A percentile compares a stretch with the other conserved stretches of the same genome.
Evolutionary conservation across 2,888 invertebrate species (phyloP).

Genomic region (Pseudoips prasinana): DNA sequence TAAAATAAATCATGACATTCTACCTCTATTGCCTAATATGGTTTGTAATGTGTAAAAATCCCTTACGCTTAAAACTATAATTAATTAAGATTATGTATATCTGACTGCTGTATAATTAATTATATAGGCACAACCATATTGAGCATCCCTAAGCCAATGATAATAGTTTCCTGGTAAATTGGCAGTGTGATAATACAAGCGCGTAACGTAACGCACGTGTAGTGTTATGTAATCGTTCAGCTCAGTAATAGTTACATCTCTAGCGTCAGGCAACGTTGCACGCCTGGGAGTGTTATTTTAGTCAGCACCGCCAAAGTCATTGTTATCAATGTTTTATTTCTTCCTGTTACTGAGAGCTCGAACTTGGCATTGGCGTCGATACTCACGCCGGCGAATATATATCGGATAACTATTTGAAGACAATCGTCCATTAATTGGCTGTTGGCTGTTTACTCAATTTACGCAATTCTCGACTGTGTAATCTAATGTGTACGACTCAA

Average conservation of each 20-base stretch:
- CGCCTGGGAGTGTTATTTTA: conserved; percentile 73
- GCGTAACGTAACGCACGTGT: conserved; percentile 22
- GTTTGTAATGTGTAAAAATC: too few species aligned
- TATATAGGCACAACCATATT: too few species aligned
- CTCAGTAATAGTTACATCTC: conserved; percentile 32
- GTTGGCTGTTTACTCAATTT: not conserved
- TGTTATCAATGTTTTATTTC: conserved; percentile 62
- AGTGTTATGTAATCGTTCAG: conserved; percentile 27
- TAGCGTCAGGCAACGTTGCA: conserved; percentile 44
- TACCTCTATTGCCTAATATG: too few species aligned
- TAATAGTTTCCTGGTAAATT: conserved; percentile 1
- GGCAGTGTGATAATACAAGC: too few species aligned
- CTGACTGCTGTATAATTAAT: too few species aligned
- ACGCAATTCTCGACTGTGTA: too few species aligned
- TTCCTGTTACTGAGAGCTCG: conserved; percentile 61
- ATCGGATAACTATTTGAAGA: conserved; percentile 16
- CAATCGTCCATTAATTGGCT: not conserved
- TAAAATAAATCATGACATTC: too few species aligned
- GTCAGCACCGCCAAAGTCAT: conserved; percentile 58
- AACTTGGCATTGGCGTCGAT: conserved; percentile 70
- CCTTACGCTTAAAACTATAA: too few species aligned
- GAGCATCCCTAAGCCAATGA: too few species aligned
- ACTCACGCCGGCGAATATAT: conserved; percentile 23
- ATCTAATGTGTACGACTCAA: too few species aligned
- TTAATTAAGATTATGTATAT: too few species aligned